phyloP scores from a whole-genome alignment of 2,888 invertebrate species.

The Autographa pulchrina region DNA sequence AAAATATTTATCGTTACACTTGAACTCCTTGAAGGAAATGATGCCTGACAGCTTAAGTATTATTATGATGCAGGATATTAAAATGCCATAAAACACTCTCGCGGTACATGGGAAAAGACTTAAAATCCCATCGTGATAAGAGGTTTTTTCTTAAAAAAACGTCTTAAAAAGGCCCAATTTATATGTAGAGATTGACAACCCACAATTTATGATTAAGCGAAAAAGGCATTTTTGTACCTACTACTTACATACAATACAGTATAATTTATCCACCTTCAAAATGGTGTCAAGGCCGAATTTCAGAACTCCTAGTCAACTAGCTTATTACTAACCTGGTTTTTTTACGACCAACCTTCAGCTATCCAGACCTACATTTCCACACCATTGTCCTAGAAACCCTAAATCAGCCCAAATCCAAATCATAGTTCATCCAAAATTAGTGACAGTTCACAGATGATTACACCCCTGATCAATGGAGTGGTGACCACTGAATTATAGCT shows the following conservation, averaged over 20 bases:
- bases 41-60: not conserved
- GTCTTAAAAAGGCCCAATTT: too few relatives aligned
- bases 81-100: not conserved
- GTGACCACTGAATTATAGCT: slow-evolving; percentile 36
- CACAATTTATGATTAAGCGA: too few relatives aligned
- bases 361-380: not conserved
- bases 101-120: not conserved
- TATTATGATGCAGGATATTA: not conserved
- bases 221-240: not conserved
- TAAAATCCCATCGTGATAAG: not conserved
- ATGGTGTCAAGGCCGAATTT: not conserved
- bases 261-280: not conserved
- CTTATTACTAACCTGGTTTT: not conserved
- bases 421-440: slow-evolving; percentile 8
- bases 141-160: not conserved
- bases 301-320: not conserved
- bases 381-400: not conserved
- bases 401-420: not conserved
- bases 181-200: too few relatives aligned
- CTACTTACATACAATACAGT: not conserved
- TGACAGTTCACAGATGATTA: slow-evolving; percentile 29
- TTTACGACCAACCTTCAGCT: not conserved
- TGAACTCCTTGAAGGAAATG: not conserved
- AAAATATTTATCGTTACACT: slow-evolving; percentile 3
- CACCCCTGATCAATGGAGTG: slow-evolving; percentile 47